phyloP scores from a whole-genome alignment of 2,113 vertebrate species.

The Sitta europaea region DNA sequence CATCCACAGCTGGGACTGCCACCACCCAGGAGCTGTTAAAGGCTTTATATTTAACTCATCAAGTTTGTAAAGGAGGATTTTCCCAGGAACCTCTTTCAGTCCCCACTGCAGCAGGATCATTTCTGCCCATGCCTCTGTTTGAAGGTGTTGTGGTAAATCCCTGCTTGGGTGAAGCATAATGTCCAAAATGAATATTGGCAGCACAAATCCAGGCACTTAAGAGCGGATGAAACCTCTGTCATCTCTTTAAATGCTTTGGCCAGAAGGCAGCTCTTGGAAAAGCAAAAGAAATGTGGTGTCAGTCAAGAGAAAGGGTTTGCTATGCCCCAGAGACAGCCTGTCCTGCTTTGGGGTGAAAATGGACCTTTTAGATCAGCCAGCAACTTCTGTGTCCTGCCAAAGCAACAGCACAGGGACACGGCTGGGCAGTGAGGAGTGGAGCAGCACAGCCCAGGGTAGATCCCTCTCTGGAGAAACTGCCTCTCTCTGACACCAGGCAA shows the following conservation, averaged over 20 bases:
- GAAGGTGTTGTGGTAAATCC: not conserved
- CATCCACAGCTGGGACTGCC: not conserved
- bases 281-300: not conserved
- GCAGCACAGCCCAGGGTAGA: not conserved
- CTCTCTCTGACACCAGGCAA: not conserved
- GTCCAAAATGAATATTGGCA: not conserved
- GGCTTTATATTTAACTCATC: not conserved
- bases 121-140: fast-evolving
- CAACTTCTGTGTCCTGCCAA: not conserved
- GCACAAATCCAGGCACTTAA: not conserved
- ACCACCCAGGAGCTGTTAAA: not conserved
- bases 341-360: not conserved
- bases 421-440: not conserved
- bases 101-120: fast-evolving
- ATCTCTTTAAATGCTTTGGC: not conserved
- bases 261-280: not conserved
- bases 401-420: not conserved
- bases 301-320: not conserved
- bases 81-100: not conserved
- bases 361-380: not conserved
- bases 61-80: fast-evolving
- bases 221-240: not conserved
- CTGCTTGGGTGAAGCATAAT: not conserved
- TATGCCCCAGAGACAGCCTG: not conserved
- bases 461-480: not conserved